Base-by-base conservation (phyloP, 2,888 invertebrate genomes). In the Neocrepidodera transversa region DNA sequence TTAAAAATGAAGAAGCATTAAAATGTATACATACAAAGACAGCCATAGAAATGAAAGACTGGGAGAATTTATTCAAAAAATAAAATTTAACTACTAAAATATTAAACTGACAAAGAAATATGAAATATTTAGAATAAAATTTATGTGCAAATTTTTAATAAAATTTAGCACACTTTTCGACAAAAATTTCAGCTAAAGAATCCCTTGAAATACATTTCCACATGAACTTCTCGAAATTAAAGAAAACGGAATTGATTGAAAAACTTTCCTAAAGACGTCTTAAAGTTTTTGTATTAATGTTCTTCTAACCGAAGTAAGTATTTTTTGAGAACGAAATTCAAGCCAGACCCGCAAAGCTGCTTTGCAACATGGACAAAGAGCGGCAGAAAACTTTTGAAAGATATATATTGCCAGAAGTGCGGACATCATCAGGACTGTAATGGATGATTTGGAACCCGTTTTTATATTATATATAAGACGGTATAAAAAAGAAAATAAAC, bases 271-370 rank as follows among this genome's bases (percentile, higher is more conserved):
- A 49, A 49, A 36, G 20, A 35, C 49, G 36, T 36, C 49, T 36
- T 36, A 23, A 49, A 49, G 36, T 49, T 49, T 48, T 49, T 49
- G 49, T 49, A 49, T 49, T 35, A 49, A 49, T 49, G 49, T 49
- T 49, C 49, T 36, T 36, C 49, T 49, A 49, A 36, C 49, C 36
- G 23, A 49, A 49, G 48, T 48, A 35, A 48, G 49, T 49, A 49
- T 49, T 49, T 49, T 49, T 36, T 49, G 20, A 11, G 11, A 18
- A 7, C 11, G 18, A 11, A 20, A 49, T 49, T 49, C 36, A 49
- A 36, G 35, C 23, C 35, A 35, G 36, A 11, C 20, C 35, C 36
- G 20, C 18, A 36, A 49, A 49, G 49, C 49, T 10, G 23, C 49
- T 49, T 49, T 49, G 49, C 36, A 49, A 48, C 36, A 49, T 18